Evolutionary conservation across 2,797 vertebrate species (phyloP).

Genomic region (Phyllotis vaccarum): DNA sequence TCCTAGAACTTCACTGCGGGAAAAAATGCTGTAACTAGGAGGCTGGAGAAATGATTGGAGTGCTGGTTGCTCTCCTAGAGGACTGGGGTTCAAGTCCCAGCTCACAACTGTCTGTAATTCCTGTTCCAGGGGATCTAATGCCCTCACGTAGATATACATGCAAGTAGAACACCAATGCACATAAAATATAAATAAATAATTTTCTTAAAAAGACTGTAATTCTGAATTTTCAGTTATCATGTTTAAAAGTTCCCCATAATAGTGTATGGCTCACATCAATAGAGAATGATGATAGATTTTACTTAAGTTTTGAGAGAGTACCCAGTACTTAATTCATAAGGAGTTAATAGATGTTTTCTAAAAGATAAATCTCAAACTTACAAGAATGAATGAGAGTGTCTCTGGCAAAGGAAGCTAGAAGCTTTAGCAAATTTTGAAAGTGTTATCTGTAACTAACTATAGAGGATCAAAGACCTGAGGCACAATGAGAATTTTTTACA

Average conservation of each 20-base stretch:
- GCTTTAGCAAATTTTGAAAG: neutral
- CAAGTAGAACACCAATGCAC: no score
- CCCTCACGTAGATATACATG: no score
- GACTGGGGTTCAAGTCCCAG: no score
- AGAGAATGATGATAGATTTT: neutral
- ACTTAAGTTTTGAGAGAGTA: neutral
- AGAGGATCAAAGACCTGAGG: neutral
- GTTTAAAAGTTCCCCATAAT: neutral
- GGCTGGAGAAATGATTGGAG: no score
- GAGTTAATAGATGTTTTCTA: neutral
- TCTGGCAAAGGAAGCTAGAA: neutral
- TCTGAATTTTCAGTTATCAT: neutral
- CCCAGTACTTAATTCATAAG: neutral
- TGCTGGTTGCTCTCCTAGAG: no score
- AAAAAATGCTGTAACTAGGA: neutral
- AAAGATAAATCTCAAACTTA: neutral
- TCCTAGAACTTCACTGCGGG: neutral
- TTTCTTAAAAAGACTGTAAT: no score
- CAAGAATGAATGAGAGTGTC: neutral
- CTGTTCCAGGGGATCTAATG: no score
- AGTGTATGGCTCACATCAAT: neutral
- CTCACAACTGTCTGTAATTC: no score
- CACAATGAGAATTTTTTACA: neutral
- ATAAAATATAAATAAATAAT: no score
- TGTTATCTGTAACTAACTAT: neutral